These are phyloP conservation scores for Galeopterus variegatus DNA, from an alignment of 2,113 vertebrate species.

Conservation along the genomic window DNA sequence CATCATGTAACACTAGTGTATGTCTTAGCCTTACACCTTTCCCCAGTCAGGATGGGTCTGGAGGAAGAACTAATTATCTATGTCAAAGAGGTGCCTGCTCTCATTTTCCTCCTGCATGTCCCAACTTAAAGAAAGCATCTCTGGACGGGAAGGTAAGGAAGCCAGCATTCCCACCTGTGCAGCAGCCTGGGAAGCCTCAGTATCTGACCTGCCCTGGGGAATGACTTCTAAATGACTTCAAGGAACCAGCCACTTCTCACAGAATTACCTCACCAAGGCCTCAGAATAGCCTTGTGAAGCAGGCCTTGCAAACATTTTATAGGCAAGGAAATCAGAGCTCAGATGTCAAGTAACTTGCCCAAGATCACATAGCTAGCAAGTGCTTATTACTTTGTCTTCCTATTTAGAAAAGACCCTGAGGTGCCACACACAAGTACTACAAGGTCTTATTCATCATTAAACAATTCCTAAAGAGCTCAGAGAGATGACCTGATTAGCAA, in stretches of 20 bases:
- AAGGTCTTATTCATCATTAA: neutral
- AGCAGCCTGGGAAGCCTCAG: neutral
- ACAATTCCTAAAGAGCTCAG: slow-evolving; percentile 27
- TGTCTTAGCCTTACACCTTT: neutral
- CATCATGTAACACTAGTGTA: neutral
- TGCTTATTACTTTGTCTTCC: neutral
- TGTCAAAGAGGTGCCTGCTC: neutral
- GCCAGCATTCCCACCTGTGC: neutral
- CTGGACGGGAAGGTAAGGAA: neutral
- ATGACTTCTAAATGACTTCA: neutral
- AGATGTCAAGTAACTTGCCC: neutral
- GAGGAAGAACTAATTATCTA: neutral
- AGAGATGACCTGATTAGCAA: neutral
- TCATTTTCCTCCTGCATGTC: neutral
- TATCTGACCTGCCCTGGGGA: neutral
- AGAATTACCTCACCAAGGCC: neutral
- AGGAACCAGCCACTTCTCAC: neutral
- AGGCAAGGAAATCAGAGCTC: slow-evolving; percentile 37
- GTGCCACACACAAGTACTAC: neutral
- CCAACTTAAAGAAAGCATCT: neutral
- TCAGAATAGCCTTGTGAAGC: neutral
- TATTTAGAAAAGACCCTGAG: slow-evolving; percentile 25
- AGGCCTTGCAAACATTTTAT: neutral
- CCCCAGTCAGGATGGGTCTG: neutral
- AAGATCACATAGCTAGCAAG: neutral